Evolutionary conservation across 92 coral and sea anemone genomes (phyloP).

Genomic region (Paragorgia papillata): DNA sequence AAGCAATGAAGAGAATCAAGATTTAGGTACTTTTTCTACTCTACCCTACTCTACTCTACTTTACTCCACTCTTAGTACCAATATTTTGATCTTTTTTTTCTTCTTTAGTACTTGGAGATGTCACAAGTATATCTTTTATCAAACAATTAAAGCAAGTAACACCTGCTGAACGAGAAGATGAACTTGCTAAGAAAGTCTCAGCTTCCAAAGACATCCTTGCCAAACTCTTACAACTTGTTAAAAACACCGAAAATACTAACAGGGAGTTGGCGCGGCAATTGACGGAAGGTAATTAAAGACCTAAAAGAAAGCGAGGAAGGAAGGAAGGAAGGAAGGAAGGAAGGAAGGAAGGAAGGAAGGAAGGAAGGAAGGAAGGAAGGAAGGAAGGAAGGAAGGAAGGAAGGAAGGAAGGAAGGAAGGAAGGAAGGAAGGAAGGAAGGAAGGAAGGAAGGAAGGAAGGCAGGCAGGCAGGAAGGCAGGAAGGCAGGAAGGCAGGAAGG

Average conservation of each 20-base stretch:
- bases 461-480: too few relatives aligned
- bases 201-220: slow-evolving; percentile 21
- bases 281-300: slow-evolving; percentile 5
- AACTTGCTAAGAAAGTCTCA: not conserved
- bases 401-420: too few relatives aligned
- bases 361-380: too few relatives aligned
- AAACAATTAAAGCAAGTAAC: slow-evolving; percentile 27
- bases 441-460: too few relatives aligned
- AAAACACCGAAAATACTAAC: slow-evolving; percentile 22
- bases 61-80: not conserved
- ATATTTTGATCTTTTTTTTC: not conserved
- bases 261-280: slow-evolving; percentile 11
- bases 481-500: too few relatives aligned
- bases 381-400: too few relatives aligned
- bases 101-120: slow-evolving; percentile 8
- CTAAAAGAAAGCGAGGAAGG: too few relatives aligned
- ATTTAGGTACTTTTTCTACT: slow-evolving; percentile 52
- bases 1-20: slow-evolving; percentile 73
- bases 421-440: too few relatives aligned
- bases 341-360: too few relatives aligned
- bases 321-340: too few relatives aligned
- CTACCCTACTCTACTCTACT: not conserved
- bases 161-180: slow-evolving; percentile 29
- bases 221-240: slow-evolving; percentile 22
- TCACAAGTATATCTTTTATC: slow-evolving; percentile 39